Evolutionary conservation across 2,888 invertebrate species (phyloP).

Genomic region (Physocephala rufipes): DNA sequence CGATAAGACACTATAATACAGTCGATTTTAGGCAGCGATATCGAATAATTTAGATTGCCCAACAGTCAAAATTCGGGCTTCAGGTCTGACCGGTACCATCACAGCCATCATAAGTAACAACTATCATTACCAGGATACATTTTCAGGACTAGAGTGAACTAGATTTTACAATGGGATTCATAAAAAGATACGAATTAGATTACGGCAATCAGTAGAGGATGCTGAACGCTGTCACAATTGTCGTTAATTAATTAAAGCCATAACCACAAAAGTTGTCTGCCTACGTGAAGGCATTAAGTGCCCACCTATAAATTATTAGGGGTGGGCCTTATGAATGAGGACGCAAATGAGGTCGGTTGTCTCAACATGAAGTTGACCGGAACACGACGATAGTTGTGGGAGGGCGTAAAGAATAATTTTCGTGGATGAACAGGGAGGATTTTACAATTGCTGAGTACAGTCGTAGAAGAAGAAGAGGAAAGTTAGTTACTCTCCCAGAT

Average conservation of each 20-base stretch:
- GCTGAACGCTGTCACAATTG: conserved; percentile 26
- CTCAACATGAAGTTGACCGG: background rate
- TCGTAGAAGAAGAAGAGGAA: background rate
- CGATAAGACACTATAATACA: background rate
- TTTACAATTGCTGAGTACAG: background rate
- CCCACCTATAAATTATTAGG: background rate
- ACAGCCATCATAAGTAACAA: too few relatives aligned
- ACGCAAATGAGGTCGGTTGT: background rate
- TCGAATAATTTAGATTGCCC: background rate
- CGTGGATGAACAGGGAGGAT: background rate
- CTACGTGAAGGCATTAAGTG: background rate
- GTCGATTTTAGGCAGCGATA: background rate
- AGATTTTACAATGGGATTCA: background rate
- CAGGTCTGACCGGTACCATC: conserved; percentile 6
- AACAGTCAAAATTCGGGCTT: background rate
- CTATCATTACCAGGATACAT: background rate
- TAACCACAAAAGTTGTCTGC: conserved; percentile 15
- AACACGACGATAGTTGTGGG: background rate
- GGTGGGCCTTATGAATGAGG: background rate
- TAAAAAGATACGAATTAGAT: background rate
- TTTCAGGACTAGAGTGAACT: background rate
- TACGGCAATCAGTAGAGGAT: background rate
- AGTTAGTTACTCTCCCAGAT: background rate
- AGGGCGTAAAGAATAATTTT: background rate
- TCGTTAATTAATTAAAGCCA: conserved; percentile 29